A percentile compares a stretch with the other conserved stretches of the same genome.
These are phyloP conservation scores for Leucozona laternaria DNA, from an alignment of 2,888 invertebrate species.

Conservation along the genomic window DNA sequence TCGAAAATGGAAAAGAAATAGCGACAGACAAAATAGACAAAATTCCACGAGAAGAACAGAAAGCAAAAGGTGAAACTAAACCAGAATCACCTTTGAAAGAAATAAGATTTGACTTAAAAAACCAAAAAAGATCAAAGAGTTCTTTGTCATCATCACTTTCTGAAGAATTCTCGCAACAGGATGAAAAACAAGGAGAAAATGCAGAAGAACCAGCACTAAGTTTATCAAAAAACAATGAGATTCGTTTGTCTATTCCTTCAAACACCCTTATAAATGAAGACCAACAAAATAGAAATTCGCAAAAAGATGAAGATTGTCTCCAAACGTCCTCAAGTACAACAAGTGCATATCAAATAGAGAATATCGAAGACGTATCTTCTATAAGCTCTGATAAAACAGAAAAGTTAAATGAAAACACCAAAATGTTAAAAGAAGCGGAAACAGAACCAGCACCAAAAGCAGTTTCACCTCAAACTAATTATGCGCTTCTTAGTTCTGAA, in stretches of 20 bases:
- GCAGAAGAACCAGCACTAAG: background rate
- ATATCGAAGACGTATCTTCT: background rate
- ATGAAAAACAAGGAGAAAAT: background rate
- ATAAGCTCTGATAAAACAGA: background rate
- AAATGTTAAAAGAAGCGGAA: background rate
- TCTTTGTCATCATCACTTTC: background rate
- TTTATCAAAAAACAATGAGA: background rate
- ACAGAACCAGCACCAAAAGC: no score
- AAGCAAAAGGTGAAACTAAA: background rate
- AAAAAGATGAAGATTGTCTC: background rate
- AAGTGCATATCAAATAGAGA: background rate
- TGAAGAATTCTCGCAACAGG: background rate
- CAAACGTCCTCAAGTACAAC: background rate
- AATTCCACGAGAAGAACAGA: background rate
- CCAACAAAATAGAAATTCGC: background rate
- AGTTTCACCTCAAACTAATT: background rate
- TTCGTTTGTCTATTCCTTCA: background rate
- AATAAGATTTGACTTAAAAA: background rate
- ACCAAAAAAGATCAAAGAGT: background rate
- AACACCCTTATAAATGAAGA: background rate
- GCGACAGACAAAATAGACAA: background rate
- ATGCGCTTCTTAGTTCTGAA: background rate
- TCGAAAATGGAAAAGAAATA: background rate
- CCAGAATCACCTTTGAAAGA: background rate
- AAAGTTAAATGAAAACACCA: background rate